Base-by-base conservation (phyloP, 2,797 vertebrate genomes). In the Phataginus tetradactyla region DNA sequence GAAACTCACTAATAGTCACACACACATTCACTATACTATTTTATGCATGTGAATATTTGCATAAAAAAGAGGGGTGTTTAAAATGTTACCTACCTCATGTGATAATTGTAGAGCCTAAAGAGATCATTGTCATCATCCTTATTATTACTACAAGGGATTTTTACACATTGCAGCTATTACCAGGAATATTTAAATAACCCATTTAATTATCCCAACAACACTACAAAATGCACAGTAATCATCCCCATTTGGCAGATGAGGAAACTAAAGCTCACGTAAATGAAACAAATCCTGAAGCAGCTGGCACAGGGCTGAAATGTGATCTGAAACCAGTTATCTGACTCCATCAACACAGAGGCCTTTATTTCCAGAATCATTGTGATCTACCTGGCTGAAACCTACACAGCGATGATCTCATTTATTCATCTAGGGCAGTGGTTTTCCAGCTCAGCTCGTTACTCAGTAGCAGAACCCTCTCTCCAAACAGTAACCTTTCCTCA, bases 361-460 rank as follows among this genome's bases (percentile, higher is more conserved):
- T 96, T 92, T 32, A 69, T 96, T 89, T 80, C 86, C 66, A 71
- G 72, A 91, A 68, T 91, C 69, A 51, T 45, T 88, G 72, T 88
- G 39, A 79, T 92, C 90, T 75, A 13, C 74, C 25, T 59, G 75
- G 94, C n/a, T 59, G 91, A 59, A 21, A 71, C 12, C 96, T n/a
- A 64, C 53, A 49, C 4, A 5, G 59, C 84, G 75, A 66, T 34
- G 68, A 37, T 69, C 77, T 59, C 14, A 0, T 71, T 86, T 66
- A 66, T 75, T 88, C 86, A 86, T 77, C 88, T 77, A 79, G 92
- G 87, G 66, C 81, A 20, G 61, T 69, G 72, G 66, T 61, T 96
- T 80, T 59, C 87, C 20, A 78, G 80, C 27, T 95, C 66, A 78
- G 80, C 27, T 95, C 66, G 77, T 72, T 74, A 68, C 78, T 95